Evolutionary conservation across 2,888 invertebrate species (phyloP).

Genomic region (Drosophila colorata): DNA sequence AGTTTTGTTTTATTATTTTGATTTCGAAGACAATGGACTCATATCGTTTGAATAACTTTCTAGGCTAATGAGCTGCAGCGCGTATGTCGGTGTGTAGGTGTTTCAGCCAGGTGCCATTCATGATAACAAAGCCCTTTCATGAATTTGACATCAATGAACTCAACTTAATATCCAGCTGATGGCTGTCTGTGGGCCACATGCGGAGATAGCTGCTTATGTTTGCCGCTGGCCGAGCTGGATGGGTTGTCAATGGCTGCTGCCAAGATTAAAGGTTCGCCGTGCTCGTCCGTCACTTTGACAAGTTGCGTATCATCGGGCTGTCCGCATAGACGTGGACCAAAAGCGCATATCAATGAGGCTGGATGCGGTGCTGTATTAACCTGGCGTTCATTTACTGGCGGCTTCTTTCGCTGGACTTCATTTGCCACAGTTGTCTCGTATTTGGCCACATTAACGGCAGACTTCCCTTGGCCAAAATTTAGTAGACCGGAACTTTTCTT

Average conservation of each 20-base stretch:
- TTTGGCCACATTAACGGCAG: too few relatives aligned
- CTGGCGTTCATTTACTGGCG: not conserved
- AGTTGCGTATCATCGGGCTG: not conserved
- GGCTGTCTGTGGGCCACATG: not conserved
- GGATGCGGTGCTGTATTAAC: constrained; percentile 2
- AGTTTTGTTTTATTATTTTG: not conserved
- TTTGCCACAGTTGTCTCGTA: not conserved
- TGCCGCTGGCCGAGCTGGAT: not conserved
- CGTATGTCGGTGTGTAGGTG: not conserved
- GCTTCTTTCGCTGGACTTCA: not conserved
- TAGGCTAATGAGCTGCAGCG: constrained; percentile 20
- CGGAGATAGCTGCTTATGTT: constrained; percentile 9
- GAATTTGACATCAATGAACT: not conserved
- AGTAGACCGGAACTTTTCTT: not conserved
- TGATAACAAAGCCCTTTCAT: not conserved
- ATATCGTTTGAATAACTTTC: constrained; percentile 27
- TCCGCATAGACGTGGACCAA: constrained; percentile 12
- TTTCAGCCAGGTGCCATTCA: not conserved
- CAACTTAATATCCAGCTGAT: not conserved
- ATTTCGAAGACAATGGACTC: not conserved
- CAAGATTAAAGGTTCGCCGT: not conserved
- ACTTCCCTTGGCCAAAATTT: too few relatives aligned
- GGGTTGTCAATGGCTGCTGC: not conserved
- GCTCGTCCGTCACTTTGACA: not conserved
- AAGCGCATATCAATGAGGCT: constrained; percentile 8